Conservation (phyloP, 2,113 vertebrate genomes). For the Alexandromys fortis region DNA sequence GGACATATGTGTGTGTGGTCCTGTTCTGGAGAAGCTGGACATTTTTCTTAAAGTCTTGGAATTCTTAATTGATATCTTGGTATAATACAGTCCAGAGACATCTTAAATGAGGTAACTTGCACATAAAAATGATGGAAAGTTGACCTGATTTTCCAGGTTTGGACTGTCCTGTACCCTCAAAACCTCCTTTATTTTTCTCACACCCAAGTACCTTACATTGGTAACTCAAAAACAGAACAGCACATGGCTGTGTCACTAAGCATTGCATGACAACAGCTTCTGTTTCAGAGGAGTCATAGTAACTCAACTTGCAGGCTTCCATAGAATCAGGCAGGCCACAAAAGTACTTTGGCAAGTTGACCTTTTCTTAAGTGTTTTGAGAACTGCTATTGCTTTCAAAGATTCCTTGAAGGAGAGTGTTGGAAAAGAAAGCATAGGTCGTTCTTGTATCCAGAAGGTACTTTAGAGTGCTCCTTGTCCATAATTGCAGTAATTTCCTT, state of each 20-base stretch:
- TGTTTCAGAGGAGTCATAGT: neutral
- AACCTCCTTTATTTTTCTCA: neutral
- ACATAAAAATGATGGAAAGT: neutral
- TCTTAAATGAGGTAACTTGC: neutral
- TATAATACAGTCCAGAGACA: neutral
- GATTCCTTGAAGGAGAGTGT: conserved; percentile 45
- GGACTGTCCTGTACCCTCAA: neutral
- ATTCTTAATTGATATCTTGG: neutral
- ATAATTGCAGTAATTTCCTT: neutral
- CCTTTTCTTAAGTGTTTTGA: conserved; percentile 37
- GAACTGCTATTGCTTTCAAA: conserved; percentile 25
- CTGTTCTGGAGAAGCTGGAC: neutral
- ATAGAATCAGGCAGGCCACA: neutral
- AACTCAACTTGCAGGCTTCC: neutral
- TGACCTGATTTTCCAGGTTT: conserved; percentile 19
- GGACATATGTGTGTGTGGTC: neutral
- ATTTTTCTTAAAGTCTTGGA: conserved; percentile 18
- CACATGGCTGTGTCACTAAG: neutral
- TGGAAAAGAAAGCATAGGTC: conserved; percentile 11
- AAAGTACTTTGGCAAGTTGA: conserved; percentile 5
- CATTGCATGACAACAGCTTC: neutral
- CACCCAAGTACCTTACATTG: neutral
- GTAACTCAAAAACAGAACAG: neutral
- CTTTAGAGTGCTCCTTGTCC: neutral
- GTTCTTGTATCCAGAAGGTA: neutral